These are phyloP conservation scores for Onchidella celtica DNA, from an alignment of 2,888 invertebrate species.

Conservation along the genomic window DNA sequence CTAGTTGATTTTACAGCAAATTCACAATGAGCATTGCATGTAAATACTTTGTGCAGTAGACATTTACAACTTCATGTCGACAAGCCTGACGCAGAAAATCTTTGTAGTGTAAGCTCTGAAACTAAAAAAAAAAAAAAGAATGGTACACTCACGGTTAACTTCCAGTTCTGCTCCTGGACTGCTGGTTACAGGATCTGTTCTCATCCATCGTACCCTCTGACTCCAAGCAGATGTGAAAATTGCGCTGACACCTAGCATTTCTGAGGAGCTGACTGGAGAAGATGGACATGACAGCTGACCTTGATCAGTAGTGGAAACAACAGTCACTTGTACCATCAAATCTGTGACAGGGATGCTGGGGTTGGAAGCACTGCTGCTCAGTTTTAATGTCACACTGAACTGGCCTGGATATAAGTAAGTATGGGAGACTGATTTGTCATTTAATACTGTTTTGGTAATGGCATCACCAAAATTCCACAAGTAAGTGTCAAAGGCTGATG, in stretches of 20 bases:
- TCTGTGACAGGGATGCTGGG: not conserved
- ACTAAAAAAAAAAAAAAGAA: too few species aligned
- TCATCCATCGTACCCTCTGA: slow-evolving; percentile 49
- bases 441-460: slow-evolving; percentile 23
- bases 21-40: too few species aligned
- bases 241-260: slow-evolving; percentile 44
- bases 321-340: slow-evolving; percentile 12
- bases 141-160: slow-evolving; percentile 35
- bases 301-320: slow-evolving; percentile 30
- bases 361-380: slow-evolving; percentile 36
- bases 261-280: slow-evolving; percentile 19
- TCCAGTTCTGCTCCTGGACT: not conserved
- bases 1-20: too few species aligned
- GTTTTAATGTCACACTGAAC: slow-evolving; percentile 51
- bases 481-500: slow-evolving; percentile 46
- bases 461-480: slow-evolving; percentile 58
- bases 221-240: slow-evolving; percentile 49
- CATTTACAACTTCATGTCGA: too few species aligned
- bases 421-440: slow-evolving; percentile 40
- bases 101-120: too few species aligned
- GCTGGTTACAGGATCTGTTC: not conserved
- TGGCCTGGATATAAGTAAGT: slow-evolving; percentile 56
- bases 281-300: slow-evolving; percentile 37
- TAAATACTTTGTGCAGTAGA: too few species aligned
- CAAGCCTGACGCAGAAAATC: too few species aligned